These are phyloP conservation scores for Syngnathus scovelli DNA, from an alignment of 2,113 vertebrate species.

Conservation along the genomic window DNA sequence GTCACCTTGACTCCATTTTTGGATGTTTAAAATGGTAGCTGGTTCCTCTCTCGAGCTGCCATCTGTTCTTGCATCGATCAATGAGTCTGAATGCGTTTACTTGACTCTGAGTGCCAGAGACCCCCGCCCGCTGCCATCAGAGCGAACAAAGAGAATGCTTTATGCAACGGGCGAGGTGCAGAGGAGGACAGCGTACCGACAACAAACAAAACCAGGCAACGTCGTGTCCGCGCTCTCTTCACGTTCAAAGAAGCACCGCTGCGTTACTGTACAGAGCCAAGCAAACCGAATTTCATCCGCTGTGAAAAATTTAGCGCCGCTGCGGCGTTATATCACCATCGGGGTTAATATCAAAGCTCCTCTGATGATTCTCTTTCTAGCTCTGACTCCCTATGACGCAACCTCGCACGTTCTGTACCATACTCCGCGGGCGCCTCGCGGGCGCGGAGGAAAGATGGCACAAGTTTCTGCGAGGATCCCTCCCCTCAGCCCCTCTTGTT, in stretches of 20 bases:
- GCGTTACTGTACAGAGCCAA: slow-evolving; percentile 29
- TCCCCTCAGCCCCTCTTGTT: slow-evolving; percentile 37
- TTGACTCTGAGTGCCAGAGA: slow-evolving; percentile 5
- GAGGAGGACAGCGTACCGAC: slow-evolving; percentile 9
- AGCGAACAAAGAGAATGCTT: slow-evolving; percentile 8
- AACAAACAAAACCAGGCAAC: slow-evolving; percentile 6
- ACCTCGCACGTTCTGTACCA: slow-evolving; percentile 22
- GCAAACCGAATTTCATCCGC: slow-evolving; percentile 56
- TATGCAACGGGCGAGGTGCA: slow-evolving; percentile 18
- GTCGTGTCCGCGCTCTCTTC: slow-evolving; percentile 15
- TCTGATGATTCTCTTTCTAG: slow-evolving; percentile 52
- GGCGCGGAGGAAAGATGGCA: slow-evolving; percentile 9
- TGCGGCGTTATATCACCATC: slow-evolving; percentile 53
- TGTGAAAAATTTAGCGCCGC: slow-evolving; percentile 53
- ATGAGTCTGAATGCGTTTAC: slow-evolving; percentile 2
- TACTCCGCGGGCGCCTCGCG: slow-evolving; percentile 8
- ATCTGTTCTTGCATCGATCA: slow-evolving; percentile 6
- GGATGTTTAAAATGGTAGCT: background rate
- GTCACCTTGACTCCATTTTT: background rate
- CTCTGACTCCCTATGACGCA: slow-evolving; percentile 39
- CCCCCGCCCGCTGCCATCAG: slow-evolving; percentile 3
- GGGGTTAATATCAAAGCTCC: slow-evolving; percentile 55
- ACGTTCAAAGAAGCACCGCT: slow-evolving; percentile 31
- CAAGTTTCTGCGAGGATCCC: slow-evolving; percentile 21
- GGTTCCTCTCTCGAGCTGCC: background rate